A percentile compares a stretch with the other conserved stretches of the same genome.
These are phyloP conservation scores for Macrosoma leucophasiata DNA, from an alignment of 2,888 invertebrate genomes.

Conservation along the genomic window DNA sequence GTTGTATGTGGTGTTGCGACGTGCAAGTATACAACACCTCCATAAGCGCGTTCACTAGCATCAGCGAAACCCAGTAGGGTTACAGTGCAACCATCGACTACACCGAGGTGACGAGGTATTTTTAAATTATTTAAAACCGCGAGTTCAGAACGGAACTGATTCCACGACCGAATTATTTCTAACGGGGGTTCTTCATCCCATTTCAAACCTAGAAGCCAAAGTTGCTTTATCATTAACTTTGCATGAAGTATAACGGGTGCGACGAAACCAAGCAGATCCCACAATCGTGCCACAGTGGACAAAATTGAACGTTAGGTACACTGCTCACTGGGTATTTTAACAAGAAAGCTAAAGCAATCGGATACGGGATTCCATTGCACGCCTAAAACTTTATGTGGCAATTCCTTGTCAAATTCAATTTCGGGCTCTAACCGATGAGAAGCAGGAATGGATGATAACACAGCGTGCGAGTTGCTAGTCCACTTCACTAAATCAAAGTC, in stretches of 20 bases:
- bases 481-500: conserved; percentile 1
- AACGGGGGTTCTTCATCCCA: too few relatives aligned
- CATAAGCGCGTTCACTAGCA: conserved; percentile 1
- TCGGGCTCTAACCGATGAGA: too few relatives aligned
- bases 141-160: background rate
- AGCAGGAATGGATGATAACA: background rate
- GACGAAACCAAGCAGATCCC: background rate
- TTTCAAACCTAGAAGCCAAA: too few relatives aligned
- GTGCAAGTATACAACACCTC: background rate
- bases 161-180: background rate
- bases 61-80: background rate
- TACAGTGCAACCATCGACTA: background rate
- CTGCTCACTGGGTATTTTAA: background rate
- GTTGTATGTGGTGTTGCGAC: background rate
- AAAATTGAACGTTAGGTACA: background rate
- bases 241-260: background rate
- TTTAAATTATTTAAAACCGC: background rate
- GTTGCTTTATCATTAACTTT: background rate
- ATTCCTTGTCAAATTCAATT: too few relatives aligned
- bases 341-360: background rate
- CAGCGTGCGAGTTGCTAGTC: background rate
- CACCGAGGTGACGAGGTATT: conserved; percentile 1
- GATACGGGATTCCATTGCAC: background rate
- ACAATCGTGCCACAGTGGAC: background rate
- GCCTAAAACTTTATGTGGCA: too few relatives aligned